A percentile compares a stretch with the other conserved stretches of the same genome.
These are phyloP conservation scores for Lates calcarifer DNA, from an alignment of 2,113 vertebrate species.

Conservation along the genomic window DNA sequence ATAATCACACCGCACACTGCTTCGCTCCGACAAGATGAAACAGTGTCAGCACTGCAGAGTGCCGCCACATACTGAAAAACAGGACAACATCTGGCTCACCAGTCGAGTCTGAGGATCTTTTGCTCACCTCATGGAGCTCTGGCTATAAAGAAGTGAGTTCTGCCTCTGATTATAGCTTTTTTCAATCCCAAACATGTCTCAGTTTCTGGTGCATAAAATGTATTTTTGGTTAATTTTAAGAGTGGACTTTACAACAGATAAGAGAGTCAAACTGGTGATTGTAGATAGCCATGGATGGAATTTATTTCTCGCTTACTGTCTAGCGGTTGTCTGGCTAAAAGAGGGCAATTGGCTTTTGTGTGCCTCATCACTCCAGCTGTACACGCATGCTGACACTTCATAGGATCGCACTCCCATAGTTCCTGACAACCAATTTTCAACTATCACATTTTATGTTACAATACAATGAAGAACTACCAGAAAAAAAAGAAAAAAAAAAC, in stretches of 20 bases:
- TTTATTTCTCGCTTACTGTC: slow-evolving; percentile 33
- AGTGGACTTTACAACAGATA: slow-evolving; percentile 17
- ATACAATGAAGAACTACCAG: slow-evolving; percentile 27
- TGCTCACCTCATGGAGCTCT: slow-evolving; percentile 8
- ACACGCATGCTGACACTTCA: slow-evolving; percentile 43
- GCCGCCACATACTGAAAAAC: slow-evolving; percentile 29
- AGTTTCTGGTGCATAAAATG: slow-evolving; percentile 15
- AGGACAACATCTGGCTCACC: slow-evolving; percentile 52
- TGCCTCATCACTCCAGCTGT: slow-evolving; percentile 45
- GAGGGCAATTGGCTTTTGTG: slow-evolving; percentile 47
- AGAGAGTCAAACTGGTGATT: slow-evolving; percentile 24
- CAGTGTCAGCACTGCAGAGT: slow-evolving; percentile 14
- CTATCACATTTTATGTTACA: slow-evolving; percentile 60
- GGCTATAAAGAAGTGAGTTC: background rate
- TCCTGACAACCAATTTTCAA: slow-evolving; percentile 64
- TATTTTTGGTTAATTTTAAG: slow-evolving; percentile 22
- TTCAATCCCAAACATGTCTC: slow-evolving; percentile 15
- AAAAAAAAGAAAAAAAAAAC: background rate
- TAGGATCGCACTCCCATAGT: slow-evolving; percentile 35
- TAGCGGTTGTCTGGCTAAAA: slow-evolving; percentile 21
- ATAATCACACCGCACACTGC: slow-evolving; percentile 28
- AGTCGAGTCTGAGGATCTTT: slow-evolving; percentile 25
- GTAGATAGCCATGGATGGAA: slow-evolving; percentile 33
- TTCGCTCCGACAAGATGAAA: slow-evolving; percentile 47
- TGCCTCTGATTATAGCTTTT: slow-evolving; percentile 13